Evolutionary conservation across 2,888 invertebrate species (phyloP), one percentile per base, ranked within the genome.

Genomic region (Chelonus formosanus): DNA sequence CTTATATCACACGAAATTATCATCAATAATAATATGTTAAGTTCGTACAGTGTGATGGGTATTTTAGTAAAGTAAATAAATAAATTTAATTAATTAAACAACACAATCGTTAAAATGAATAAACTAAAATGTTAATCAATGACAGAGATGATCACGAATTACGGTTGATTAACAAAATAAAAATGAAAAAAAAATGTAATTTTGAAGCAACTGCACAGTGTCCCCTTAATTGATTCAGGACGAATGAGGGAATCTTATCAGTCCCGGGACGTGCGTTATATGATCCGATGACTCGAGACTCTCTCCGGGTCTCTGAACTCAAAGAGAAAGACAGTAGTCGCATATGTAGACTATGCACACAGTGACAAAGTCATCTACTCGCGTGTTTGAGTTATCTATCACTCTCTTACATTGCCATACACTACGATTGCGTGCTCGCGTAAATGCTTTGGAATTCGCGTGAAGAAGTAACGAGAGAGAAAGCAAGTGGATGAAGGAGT

Each of bases 291-390:
- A 71, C 75, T 73, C 75, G 75, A 76, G 74, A 74, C 70, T 68
- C 67, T 66, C 68, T 54, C 68, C 75, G 68, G 77, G 76, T 78
- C 78, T 75, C 74, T 75, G 78, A 78, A 78, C 76, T 71, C 75
- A 7, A 47, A 47, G n/a, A 54, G 36, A 54, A 36, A 54, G 36
- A 36, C 54, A 54, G 36, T 36, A 54, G 10, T 54, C 5, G 35
- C 36, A 8, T 54, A 35, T 35, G 8, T 6, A 35, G 5, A 54
- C 36, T 5, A 40, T 40, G 40, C 54, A 36, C 54, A 54, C 8
- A 53, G 35, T 35, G 10, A 54, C 20, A 54, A 4, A 54, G 35
- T 36, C n/a, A 36, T 54, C 10, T 8, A 54, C 6, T n/a, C 53
- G 61, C 34, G 44, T 61, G 61, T 44, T 10, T 53, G 32, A 53